Percentiles rank a stretch among this genome's conserved stretches.
phyloP scores from a whole-genome alignment of 1,140 invertebrate genomes.

The Drosophila kurseongensis region DNA sequence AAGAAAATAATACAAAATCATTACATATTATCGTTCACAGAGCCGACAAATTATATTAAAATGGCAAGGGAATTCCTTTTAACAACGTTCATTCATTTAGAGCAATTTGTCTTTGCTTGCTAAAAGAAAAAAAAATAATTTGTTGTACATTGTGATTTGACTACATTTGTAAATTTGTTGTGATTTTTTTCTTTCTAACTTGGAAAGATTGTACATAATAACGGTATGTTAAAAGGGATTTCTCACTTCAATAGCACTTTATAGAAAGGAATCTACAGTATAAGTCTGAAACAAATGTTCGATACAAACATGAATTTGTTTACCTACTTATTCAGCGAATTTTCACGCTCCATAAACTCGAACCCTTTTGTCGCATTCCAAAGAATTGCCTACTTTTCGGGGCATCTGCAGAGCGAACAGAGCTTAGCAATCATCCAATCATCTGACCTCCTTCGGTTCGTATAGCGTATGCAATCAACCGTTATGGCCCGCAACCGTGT shows the following conservation, averaged over 20 bases:
- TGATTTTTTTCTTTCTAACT: too few relatives aligned
- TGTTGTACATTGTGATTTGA: too few relatives aligned
- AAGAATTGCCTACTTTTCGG: conserved; percentile 54
- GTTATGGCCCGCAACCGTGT: conserved; percentile 44
- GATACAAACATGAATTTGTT: conserved; percentile 4
- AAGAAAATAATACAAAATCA: not conserved
- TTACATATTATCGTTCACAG: not conserved
- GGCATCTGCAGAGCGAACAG: conserved; percentile 32
- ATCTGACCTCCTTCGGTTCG: conserved; percentile 66
- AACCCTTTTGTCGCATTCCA: conserved; percentile 14
- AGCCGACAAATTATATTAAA: too few relatives aligned
- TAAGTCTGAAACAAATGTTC: not conserved
- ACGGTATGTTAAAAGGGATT: too few relatives aligned
- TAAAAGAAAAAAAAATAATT: too few relatives aligned
- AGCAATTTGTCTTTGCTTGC: too few relatives aligned
- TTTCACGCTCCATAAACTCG: conserved; percentile 26
- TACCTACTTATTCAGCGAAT: conserved; percentile 6
- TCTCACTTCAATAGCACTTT: too few relatives aligned
- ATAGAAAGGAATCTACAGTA: not conserved
- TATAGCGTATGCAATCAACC: conserved; percentile 72
- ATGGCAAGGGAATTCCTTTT: too few relatives aligned
- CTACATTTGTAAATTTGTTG: too few relatives aligned
- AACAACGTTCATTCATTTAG: too few relatives aligned
- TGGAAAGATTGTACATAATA: too few relatives aligned
- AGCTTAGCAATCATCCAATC: conserved; percentile 72